Base-by-base conservation (phyloP, 2,113 vertebrate species). In the Hippocampus barbouri region DNA sequence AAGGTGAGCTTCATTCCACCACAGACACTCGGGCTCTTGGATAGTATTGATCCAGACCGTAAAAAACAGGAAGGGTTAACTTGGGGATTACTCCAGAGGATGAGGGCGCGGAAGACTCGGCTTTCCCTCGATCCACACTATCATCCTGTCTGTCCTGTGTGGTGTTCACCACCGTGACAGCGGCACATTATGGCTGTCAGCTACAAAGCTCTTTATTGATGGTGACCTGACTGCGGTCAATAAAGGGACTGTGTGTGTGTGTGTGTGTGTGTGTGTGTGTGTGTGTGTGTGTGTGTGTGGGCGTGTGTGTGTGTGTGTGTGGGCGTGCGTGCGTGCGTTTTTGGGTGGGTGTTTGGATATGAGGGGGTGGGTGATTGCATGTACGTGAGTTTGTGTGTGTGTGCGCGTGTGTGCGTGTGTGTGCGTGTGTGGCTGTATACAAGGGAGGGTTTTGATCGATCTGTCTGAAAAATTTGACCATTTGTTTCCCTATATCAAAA, bases 1-100 rank as follows among this genome's bases (percentile, higher is more conserved):
- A 87, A 85, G 76, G 57, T 47, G 60, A 89, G 76, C 72, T 64
- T 75, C 27, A 57, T 69, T 34, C 53, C 30, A 66, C 61, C 25
- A 40, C 2, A 41, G 56, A 61, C 72, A 60, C 60, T 70, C 68
- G 54, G 10, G 75, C 76, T 81, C 66, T 40, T 60, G 21, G 21
- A 7, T 20, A 1, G 30, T 78, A 87, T 87, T 60, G 85, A 89
- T 83, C 74, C 72, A 25, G 23, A 59, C n/a, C 2, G 21, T 64
- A 43, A 43, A 5, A 34, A 61, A 61, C 2, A 72, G 78, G 80
- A 18, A 38, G 16, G 77, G 78, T 79, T 69, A 76, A 77, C 84
- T 87, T 79, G 75, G 61, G 60, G 40, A 27, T 64, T 65, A 54
- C 63, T 56, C 79, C 56, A 20, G 72, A 83, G 63, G 76, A 49